These are phyloP conservation scores for Nycticorax nycticorax DNA, from an alignment of 2,113 vertebrate genomes.

Conservation along the genomic window DNA sequence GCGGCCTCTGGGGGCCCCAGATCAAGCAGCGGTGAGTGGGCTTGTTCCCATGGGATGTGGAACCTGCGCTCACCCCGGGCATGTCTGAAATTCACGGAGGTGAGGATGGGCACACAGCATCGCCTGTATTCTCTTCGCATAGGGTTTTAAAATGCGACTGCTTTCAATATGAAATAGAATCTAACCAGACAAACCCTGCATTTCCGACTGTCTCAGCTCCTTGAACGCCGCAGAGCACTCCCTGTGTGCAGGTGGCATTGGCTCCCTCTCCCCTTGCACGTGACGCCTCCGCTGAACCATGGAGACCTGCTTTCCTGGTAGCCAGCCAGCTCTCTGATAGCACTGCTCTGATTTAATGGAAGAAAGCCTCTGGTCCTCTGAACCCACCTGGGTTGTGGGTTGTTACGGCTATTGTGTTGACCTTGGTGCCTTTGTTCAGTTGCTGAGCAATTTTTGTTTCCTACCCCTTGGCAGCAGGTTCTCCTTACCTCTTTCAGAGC, in stretches of 20 bases:
- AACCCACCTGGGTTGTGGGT: neutral
- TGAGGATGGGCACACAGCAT: neutral
- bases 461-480: neutral
- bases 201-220: neutral
- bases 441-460: neutral
- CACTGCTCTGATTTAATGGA: neutral
- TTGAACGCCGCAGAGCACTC: accelerated
- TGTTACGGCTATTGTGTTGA: neutral
- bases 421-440: neutral
- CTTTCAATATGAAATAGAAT: neutral
- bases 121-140: neutral
- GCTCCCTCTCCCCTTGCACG: neutral
- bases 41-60: neutral
- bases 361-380: neutral
- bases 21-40: neutral
- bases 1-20: too few species aligned
- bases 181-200: neutral
- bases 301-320: neutral
- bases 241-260: neutral
- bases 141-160: neutral
- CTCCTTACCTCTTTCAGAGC: neutral
- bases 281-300: neutral
- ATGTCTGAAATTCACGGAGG: neutral
- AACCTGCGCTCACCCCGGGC: neutral
- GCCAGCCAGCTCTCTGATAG: neutral